These are phyloP conservation scores for Quadriops clusia DNA, from an alignment of 2,888 invertebrate species.

Conservation along the genomic window DNA sequence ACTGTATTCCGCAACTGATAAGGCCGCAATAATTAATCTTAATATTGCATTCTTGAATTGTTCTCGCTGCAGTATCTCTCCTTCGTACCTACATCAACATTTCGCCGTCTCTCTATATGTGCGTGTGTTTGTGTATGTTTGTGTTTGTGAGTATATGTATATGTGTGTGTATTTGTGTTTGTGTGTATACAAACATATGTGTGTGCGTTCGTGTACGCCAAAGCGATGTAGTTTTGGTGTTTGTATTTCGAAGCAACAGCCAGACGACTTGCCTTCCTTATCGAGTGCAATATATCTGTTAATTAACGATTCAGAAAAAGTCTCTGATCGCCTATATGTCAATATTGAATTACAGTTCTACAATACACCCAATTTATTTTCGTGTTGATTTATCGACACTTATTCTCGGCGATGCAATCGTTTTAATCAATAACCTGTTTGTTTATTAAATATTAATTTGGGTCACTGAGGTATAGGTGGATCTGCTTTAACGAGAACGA, in stretches of 20 bases:
- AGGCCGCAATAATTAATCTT: slow-evolving; percentile 33
- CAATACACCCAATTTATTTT: slow-evolving; percentile 18
- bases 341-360: slow-evolving; percentile 23
- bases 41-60: slow-evolving; percentile 36
- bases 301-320: slow-evolving; percentile 22
- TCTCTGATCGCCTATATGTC: slow-evolving; percentile 19
- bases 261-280: slow-evolving; percentile 14
- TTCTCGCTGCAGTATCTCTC: slow-evolving; percentile 14
- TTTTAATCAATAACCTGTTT: slow-evolving; percentile 16
- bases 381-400: slow-evolving; percentile 14
- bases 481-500: too few species aligned
- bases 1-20: slow-evolving; percentile 21
- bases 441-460: slow-evolving; percentile 16
- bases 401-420: slow-evolving; percentile 10
- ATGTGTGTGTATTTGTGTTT: too few species aligned
- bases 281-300: slow-evolving; percentile 23
- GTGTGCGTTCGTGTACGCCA: too few species aligned
- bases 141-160: too few species aligned
- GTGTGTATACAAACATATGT: too few species aligned
- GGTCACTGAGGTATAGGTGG: too few species aligned
- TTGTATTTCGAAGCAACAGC: not conserved
- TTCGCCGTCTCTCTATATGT: too few species aligned
- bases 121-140: too few species aligned
- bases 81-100: slow-evolving; percentile 1
- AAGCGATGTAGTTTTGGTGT: too few species aligned